Percentiles rank a stretch among this genome's conserved stretches.
phyloP scores from a whole-genome alignment of 2,113 vertebrate species.

The Gnathonemus longibarbis region DNA sequence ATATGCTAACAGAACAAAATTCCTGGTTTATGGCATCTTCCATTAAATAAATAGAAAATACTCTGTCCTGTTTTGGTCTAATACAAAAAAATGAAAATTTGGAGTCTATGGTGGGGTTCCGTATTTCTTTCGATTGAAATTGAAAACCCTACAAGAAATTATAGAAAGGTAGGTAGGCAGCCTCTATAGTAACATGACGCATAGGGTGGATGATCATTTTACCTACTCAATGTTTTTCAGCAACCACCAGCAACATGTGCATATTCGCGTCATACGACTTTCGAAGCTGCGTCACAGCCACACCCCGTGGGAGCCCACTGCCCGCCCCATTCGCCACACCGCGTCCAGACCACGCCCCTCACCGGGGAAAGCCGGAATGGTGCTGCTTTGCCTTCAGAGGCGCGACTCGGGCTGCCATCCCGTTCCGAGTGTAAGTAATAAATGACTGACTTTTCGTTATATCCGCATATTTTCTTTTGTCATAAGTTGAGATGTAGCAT shows the following conservation, averaged over 20 bases:
- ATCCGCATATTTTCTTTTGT: background rate
- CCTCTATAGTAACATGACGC: background rate
- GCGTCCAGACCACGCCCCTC: background rate
- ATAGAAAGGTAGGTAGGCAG: background rate
- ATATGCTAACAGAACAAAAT: too few species aligned
- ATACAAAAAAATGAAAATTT: background rate
- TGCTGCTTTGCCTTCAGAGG: background rate
- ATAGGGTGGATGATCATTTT: background rate
- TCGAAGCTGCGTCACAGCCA: background rate
- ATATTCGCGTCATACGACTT: background rate
- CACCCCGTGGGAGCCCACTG: background rate
- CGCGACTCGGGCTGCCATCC: background rate
- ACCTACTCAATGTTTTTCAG: background rate
- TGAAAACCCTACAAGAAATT: background rate
- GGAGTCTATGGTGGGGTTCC: background rate
- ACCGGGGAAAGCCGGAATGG: background rate
- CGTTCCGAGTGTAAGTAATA: background rate
- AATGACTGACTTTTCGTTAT: background rate
- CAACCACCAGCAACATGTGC: background rate
- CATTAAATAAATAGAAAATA: background rate
- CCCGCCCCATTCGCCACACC: background rate
- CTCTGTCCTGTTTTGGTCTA: background rate
- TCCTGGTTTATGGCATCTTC: background rate
- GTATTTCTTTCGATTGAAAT: background rate
- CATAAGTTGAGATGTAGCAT: background rate